Percentiles rank a stretch among this genome's conserved stretches.
Evolutionary conservation across 2,888 invertebrate species (phyloP).

Genomic region (Anagyrus pseudococci): DNA sequence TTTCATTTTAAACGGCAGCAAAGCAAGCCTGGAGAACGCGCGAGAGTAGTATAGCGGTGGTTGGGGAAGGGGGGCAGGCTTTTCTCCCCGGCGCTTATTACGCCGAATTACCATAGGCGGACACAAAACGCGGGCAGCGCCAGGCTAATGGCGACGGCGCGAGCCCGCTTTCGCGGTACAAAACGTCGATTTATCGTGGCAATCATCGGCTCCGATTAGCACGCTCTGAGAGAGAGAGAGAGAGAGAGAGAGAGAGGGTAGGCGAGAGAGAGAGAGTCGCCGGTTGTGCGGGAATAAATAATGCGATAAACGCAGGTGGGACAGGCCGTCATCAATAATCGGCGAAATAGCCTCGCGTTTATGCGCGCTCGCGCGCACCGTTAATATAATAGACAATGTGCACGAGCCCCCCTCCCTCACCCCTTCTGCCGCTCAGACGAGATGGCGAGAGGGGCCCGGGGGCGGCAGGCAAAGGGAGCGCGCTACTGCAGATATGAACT

Average conservation of each 20-base stretch:
- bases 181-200: constrained; percentile 35
- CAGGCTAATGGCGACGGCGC: neutral
- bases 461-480: no score
- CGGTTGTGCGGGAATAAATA: constrained; percentile 29
- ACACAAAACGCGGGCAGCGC: constrained; percentile 7
- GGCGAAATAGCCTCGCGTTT: constrained; percentile 17
- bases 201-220: constrained; percentile 35
- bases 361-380: neutral
- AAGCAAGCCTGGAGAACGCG: no score
- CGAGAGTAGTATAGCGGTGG: neutral
- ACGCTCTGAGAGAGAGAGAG: no score
- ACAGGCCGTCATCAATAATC: constrained; percentile 34
- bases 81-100: constrained; percentile 10
- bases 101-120: constrained; percentile 25
- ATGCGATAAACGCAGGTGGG: constrained; percentile 33
- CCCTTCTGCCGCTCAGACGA: no score
- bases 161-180: constrained; percentile 10
- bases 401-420: neutral
- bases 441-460: no score
- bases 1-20: constrained; percentile 26
- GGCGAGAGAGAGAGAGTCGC: no score
- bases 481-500: no score
- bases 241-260: no score
- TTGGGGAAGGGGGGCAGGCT: no score
- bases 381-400: constrained; percentile 28